Conservation (phyloP, 2,888 invertebrate species). For the Tetranychus truncatus region DNA sequence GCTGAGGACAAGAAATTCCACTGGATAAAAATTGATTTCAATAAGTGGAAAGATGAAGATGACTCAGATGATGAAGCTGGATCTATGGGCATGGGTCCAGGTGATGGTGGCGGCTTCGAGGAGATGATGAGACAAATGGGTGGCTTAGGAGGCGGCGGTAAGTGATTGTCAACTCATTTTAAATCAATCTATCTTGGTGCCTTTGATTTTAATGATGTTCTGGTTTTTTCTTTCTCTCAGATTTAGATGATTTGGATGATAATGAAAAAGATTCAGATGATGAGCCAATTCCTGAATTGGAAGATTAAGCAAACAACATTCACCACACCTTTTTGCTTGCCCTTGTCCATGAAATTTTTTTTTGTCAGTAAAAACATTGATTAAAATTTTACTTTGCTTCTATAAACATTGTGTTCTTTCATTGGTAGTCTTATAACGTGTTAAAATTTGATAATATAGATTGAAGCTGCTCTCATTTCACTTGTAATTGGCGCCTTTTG, state of each 20-base stretch:
- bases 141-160: slow-evolving; percentile 30
- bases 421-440: too few species aligned
- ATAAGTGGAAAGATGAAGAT: slow-evolving; percentile 93
- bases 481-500: too few species aligned
- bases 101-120: slow-evolving; percentile 39
- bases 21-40: slow-evolving; percentile 91
- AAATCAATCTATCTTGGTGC: not conserved
- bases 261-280: slow-evolving; percentile 55
- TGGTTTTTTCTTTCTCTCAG: slow-evolving; percentile 31
- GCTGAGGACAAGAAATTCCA: slow-evolving; percentile 74
- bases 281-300: slow-evolving; percentile 55
- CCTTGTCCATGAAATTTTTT: too few species aligned
- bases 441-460: too few species aligned
- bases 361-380: too few species aligned
- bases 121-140: slow-evolving; percentile 57
- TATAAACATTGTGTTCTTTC: too few species aligned
- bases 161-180: not conserved
- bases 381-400: too few species aligned
- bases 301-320: slow-evolving; percentile 28
- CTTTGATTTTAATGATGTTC: not conserved
- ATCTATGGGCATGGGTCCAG: slow-evolving; percentile 28
- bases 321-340: too few species aligned
- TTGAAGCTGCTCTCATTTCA: too few species aligned
- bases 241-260: slow-evolving; percentile 36
- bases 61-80: slow-evolving; percentile 58